Evolutionary conservation across 2,797 vertebrate species (phyloP).

Genomic region (Trematomus bernacchii): DNA sequence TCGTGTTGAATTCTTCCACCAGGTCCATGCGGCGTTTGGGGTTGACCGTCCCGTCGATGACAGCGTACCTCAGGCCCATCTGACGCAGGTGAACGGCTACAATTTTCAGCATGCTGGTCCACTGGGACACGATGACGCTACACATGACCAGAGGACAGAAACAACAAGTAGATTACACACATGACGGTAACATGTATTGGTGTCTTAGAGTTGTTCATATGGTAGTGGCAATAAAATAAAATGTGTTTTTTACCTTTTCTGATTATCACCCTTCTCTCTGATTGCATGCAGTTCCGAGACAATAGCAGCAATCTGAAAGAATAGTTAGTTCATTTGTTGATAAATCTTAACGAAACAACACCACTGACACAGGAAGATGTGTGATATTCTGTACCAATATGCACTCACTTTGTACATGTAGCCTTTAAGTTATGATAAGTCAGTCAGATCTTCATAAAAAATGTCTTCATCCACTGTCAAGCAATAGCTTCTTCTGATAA

Average conservation of each 20-base stretch:
- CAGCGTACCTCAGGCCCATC: constrained; percentile 83
- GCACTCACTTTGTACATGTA: background rate
- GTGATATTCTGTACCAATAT: background rate
- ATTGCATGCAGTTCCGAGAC: constrained; percentile 88
- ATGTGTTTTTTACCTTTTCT: constrained; percentile 93
- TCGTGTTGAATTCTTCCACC: constrained; percentile 95
- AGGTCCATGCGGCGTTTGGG: constrained; percentile 94
- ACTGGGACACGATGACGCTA: constrained; percentile 97
- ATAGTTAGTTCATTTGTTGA: background rate
- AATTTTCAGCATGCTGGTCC: constrained; percentile 95
- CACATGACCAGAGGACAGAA: constrained; percentile 4
- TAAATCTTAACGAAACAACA: background rate
- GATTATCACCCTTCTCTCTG: constrained; percentile 72
- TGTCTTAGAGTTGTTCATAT: background rate
- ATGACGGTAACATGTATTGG: background rate
- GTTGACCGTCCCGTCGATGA: constrained; percentile 91
- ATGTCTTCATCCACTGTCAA: too few relatives aligned
- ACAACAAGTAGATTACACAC: background rate
- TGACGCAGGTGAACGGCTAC: constrained; percentile 88
- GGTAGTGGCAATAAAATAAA: background rate
- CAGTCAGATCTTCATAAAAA: background rate
- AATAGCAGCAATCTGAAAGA: constrained; percentile 88
- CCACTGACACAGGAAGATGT: background rate
- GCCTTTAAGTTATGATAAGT: background rate
- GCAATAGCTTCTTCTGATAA: too few relatives aligned